Evolutionary conservation across 2,888 invertebrate genomes (phyloP), one percentile per base, ranked within the genome.

Genomic region (Isoperla grammatica): DNA sequence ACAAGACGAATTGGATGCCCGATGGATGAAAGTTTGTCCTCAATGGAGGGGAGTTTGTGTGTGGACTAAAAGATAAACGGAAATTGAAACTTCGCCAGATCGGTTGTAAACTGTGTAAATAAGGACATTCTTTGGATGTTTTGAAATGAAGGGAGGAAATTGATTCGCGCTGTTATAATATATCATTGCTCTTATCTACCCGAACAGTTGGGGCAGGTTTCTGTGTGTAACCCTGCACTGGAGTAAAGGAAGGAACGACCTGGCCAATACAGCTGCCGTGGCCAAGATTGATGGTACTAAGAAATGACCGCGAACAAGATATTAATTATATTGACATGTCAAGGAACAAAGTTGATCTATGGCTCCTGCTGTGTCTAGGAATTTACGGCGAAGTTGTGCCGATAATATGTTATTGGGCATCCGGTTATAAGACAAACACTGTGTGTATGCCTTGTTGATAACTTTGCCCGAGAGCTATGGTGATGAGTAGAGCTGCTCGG

Each of bases 281-380:
- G 5, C 15, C 4, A 19, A 45, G 45, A 45, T 45, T 45, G 45
- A 45, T 45, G 45, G 19, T 5, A 13, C 45, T 17, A 40, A 12
- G 42, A 6, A 15, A 40, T 45, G 45, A 45, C 15, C 45, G 19
- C 17, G 19, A 13, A 11, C 11, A 45, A 45, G 45, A 45, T 45
- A 45, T 45, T 45, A 15, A 45, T 45, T 17, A 45, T 45, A 45
- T 45, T 45, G 45, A 45, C 45, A 45, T 19, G 45, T 45, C 45
- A 45, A 45, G 45, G 45, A 19, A 19, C 45, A 11, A 11, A n/a
- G 17, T 45, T 45, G 45, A 45, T 45, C 15, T 17, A 45, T 45
- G 11, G 5, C 19, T 13, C 45, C 17, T 19, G 45, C 45, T 15
- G 45, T 42, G 42, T n/a, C n/a, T 9, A 5, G 8, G 13, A 9